Evolutionary conservation across 2,113 vertebrate species (phyloP), one percentile per base, ranked within the genome.

Genomic region (Aix galericulata): DNA sequence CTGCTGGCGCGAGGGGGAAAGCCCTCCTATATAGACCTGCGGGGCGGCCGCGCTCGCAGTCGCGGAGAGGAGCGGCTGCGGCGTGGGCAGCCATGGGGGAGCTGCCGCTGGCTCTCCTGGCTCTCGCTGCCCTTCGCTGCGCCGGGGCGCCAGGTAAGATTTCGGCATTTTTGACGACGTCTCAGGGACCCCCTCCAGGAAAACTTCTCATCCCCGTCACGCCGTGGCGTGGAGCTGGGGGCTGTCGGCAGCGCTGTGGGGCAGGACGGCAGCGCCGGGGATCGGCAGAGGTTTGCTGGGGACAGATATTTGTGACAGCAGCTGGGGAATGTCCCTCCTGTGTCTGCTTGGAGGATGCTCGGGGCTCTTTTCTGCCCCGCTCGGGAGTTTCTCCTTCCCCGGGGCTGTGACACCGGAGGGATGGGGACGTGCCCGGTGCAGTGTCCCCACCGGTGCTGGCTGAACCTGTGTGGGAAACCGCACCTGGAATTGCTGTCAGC

Each of bases 11-110:
- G 16, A 44, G 53, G 76, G 88, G 81, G 83, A 79, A 62, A 89
- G 71, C 36, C 17, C 91, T 71, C 93, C 63, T 95, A 96, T 96
- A 96, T 73, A 94, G 83, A 29, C 83, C 86, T 66, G 9, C 25
- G 7, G 38, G 6, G 48, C 68, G 3, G 38, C 22, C 12, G 18
- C 10, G 63, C 78, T 89, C 60, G 3, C 88, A 93, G 55, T 82
- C 63, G 1, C 59, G 40, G 40, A 25, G 48, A 44, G 2, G 25
- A 44, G 31, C 68, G 4, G 50, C 64, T 2, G 8, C 68, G 2
- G 26, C 5, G 25, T 2, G 10, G 80, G 74, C 62, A 73, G 40
- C 62, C 50, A 96, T 96, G 96, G 62, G 38, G 12, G 55, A 50
- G 72, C 34, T 80, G 44, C 52, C 52, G 4, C 32, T 64, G 36